Percentiles rank a stretch among this genome's conserved stretches.
These are phyloP conservation scores for Polyommatus iphigenia DNA, from an alignment of 2,888 invertebrate genomes.

Conservation along the genomic window DNA sequence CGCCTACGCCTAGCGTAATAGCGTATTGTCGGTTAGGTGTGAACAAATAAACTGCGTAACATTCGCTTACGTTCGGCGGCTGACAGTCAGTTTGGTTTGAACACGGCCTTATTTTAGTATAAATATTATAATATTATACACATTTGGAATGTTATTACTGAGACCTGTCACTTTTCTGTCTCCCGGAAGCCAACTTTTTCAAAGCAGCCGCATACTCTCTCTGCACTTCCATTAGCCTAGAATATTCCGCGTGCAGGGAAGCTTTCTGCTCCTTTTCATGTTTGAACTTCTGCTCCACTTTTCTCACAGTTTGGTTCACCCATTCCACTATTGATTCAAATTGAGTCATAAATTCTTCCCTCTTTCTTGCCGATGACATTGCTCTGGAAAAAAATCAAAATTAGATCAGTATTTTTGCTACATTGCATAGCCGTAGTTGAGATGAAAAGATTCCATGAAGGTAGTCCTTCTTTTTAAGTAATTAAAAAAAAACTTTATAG, in stretches of 20 bases:
- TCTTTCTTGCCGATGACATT: constrained; percentile 88
- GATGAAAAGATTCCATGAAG: too few species aligned
- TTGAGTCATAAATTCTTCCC: constrained; percentile 94
- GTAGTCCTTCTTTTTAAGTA: too few species aligned
- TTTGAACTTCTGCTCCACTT: constrained; percentile 82
- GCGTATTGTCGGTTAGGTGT: too few species aligned
- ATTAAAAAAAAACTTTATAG: too few species aligned
- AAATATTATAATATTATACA: too few species aligned
- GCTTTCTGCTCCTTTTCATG: constrained; percentile 64
- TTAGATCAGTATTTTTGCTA: not conserved
- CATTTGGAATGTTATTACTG: not conserved
- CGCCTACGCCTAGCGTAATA: too few species aligned
- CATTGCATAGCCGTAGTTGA: too few species aligned
- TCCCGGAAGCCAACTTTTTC: constrained; percentile 64
- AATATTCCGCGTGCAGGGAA: constrained; percentile 62
- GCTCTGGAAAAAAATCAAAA: constrained; percentile 78
- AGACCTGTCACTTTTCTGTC: constrained; percentile 48
- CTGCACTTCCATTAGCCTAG: constrained; percentile 68
- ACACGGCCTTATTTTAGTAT: too few species aligned
- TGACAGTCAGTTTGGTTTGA: too few species aligned
- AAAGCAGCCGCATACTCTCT: constrained; percentile 71
- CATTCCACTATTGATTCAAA: constrained; percentile 94
- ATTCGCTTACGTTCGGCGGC: too few species aligned
- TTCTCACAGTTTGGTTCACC: constrained; percentile 91
- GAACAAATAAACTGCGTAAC: too few species aligned